Evolutionary conservation across 2,888 invertebrate species (phyloP).

Genomic region (Balanococcus diminutus): DNA sequence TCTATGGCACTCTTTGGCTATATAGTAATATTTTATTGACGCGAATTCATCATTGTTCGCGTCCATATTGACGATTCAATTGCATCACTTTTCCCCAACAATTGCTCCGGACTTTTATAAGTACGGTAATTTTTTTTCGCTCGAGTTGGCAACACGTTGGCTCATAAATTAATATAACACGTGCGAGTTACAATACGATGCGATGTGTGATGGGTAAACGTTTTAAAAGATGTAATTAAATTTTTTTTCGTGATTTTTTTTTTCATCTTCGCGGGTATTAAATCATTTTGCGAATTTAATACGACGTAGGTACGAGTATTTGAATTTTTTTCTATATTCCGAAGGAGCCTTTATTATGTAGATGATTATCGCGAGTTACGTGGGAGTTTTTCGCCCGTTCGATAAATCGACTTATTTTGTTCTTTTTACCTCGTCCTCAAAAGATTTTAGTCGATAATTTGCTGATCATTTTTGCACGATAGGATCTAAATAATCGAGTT

Average conservation of each 20-base stretch:
- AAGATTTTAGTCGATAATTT: neutral
- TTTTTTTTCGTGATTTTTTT: neutral
- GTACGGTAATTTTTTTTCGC: neutral
- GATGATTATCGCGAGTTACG: neutral
- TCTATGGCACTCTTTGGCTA: neutral
- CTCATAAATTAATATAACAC: neutral
- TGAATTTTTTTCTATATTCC: neutral
- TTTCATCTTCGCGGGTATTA: neutral
- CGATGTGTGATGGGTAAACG: neutral
- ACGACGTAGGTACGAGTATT: neutral
- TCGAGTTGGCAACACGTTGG: neutral
- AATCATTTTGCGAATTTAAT: neutral
- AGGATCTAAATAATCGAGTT: neutral
- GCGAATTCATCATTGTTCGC: slow-evolving; percentile 35
- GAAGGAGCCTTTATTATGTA: neutral
- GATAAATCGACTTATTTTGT: neutral
- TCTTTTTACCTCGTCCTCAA: slow-evolving; percentile 29
- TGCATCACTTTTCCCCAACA: neutral
- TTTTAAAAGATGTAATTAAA: neutral
- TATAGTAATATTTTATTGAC: slow-evolving; percentile 23
- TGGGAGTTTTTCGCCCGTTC: slow-evolving; percentile 8
- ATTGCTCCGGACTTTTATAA: neutral
- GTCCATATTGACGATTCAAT: neutral
- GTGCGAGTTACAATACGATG: too few species aligned
- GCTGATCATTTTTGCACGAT: neutral